Evolutionary conservation across 2,113 vertebrate genomes (phyloP).

Genomic region (Labrus mixtus): DNA sequence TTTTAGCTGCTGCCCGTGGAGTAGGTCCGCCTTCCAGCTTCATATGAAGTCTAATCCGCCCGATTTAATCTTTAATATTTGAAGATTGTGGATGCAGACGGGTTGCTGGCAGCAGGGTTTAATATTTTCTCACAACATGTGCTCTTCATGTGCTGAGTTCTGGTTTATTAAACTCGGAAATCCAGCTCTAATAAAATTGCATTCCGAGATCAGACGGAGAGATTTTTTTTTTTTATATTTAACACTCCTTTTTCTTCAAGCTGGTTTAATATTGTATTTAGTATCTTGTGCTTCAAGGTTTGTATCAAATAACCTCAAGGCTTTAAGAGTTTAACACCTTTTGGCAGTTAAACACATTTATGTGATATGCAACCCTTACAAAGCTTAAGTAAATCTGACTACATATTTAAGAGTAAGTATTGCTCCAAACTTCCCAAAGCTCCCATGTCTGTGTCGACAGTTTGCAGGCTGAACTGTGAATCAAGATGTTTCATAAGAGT

Average conservation of each 20-base stretch:
- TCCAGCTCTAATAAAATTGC: conserved; percentile 49
- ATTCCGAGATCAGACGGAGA: conserved; percentile 31
- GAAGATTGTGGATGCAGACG: conserved; percentile 42
- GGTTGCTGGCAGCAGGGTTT: conserved; percentile 41
- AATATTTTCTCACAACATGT: conserved; percentile 59
- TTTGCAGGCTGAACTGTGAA: conserved; percentile 15
- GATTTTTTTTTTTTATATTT: not conserved
- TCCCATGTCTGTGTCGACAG: conserved; percentile 5
- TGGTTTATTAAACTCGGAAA: conserved; percentile 56
- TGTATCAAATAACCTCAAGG: not conserved
- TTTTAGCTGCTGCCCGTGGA: conserved; percentile 6
- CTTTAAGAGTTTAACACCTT: too few relatives aligned
- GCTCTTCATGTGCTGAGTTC: conserved; percentile 10
- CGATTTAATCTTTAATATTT: conserved; percentile 66
- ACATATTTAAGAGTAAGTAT: not conserved
- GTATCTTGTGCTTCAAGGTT: not conserved
- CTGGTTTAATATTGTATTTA: not conserved
- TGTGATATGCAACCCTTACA: not conserved
- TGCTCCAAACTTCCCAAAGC: not conserved
- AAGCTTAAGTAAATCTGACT: not conserved
- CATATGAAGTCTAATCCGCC: conserved; percentile 59
- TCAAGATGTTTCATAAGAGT: conserved; percentile 15
- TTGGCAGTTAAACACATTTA: not conserved
- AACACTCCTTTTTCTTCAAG: not conserved
- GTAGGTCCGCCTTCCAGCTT: conserved; percentile 24